Evolutionary conservation across 2,797 vertebrate genomes (phyloP).

Genomic region (Enteromius unitaeniatus): DNA sequence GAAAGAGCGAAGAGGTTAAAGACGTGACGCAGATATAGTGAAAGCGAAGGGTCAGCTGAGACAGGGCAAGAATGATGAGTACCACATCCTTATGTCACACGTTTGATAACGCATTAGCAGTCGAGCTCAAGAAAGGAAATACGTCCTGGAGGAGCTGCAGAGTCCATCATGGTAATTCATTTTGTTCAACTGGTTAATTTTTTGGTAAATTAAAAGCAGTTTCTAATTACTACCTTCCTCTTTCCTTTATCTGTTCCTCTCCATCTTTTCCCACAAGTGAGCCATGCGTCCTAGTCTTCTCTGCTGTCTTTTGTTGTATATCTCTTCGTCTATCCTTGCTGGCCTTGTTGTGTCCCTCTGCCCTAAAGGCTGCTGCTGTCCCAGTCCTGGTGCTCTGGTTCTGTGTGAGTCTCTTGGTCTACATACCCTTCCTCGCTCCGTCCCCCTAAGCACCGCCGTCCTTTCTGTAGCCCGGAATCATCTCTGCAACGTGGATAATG

Average conservation of each 20-base stretch:
- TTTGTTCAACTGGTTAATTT: not conserved
- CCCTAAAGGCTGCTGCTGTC: slow-evolving; percentile 81
- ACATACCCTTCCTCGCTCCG: slow-evolving; percentile 72
- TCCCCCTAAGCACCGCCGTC: slow-evolving; percentile 75
- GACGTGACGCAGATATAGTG: slow-evolving; percentile 46
- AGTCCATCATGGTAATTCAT: not conserved
- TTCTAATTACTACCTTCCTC: slow-evolving; percentile 1
- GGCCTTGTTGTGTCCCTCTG: slow-evolving; percentile 65
- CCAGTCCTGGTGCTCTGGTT: slow-evolving; percentile 70
- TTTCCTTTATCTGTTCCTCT: slow-evolving; percentile 1
- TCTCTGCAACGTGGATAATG: slow-evolving; percentile 80
- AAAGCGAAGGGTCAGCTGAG: not conserved
- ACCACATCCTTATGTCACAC: not conserved
- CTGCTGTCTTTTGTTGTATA: slow-evolving; percentile 70
- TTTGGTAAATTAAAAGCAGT: not conserved
- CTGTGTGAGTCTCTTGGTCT: slow-evolving; percentile 82
- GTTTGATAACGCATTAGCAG: not conserved
- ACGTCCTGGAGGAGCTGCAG: not conserved
- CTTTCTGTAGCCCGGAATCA: slow-evolving; percentile 81
- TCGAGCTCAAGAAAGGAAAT: slow-evolving; percentile 15
- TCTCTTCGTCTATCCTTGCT: slow-evolving; percentile 68
- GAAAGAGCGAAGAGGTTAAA: slow-evolving; percentile 50
- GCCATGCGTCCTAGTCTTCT: slow-evolving; percentile 75
- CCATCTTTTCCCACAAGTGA: slow-evolving; percentile 68
- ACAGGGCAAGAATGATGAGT: slow-evolving; percentile 15